These are phyloP conservation scores for Epinephelus lanceolatus DNA, from an alignment of 2,113 vertebrate species.

Conservation along the genomic window DNA sequence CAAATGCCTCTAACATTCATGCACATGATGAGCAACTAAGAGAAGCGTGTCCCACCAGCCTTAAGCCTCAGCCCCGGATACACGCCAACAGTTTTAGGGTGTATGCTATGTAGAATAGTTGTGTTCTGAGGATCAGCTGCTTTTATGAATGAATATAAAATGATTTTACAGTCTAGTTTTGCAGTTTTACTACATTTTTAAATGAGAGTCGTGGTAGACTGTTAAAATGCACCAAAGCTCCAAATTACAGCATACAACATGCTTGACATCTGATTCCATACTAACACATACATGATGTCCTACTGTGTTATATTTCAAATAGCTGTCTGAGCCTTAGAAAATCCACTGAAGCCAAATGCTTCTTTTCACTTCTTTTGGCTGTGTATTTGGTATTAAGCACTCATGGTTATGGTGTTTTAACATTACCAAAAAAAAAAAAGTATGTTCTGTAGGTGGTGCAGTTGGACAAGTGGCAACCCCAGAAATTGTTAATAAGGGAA, in stretches of 20 bases:
- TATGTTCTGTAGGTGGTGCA: neutral
- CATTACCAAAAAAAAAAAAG: neutral
- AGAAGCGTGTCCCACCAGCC: neutral
- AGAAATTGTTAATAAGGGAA: too few species aligned
- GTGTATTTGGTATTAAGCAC: neutral
- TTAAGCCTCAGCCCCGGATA: neutral
- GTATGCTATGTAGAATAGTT: neutral
- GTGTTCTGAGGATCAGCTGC: neutral
- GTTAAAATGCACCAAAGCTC: neutral
- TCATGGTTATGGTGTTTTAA: slow-evolving; percentile 1
- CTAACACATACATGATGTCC: too few species aligned
- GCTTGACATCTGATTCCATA: neutral
- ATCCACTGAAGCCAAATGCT: neutral
- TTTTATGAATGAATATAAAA: neutral
- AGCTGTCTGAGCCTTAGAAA: neutral
- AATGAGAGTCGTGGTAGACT: neutral
- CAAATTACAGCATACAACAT: neutral
- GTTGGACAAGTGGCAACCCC: too few species aligned
- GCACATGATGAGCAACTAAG: neutral
- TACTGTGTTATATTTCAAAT: too few species aligned
- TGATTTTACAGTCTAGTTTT: neutral
- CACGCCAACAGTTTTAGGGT: neutral
- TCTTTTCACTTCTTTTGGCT: neutral
- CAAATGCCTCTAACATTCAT: neutral
- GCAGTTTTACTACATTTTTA: neutral